These are phyloP conservation scores for Drosophila lini DNA, from an alignment of 1,140 invertebrate genomes.

Conservation along the genomic window DNA sequence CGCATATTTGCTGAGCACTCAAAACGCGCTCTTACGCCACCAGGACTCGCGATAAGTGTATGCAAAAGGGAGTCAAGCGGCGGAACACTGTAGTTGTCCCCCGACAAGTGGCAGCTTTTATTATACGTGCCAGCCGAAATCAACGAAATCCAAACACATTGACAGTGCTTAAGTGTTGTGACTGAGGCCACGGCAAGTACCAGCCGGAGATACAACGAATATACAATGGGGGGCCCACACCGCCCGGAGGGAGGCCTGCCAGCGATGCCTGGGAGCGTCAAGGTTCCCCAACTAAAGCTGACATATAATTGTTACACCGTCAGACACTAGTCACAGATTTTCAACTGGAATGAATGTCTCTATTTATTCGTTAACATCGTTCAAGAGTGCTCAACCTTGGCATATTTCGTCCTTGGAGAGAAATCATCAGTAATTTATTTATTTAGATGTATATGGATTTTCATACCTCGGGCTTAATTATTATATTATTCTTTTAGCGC, in stretches of 20 bases:
- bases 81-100: constrained; percentile 32
- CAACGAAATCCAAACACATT: constrained; percentile 72
- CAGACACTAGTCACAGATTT: background rate
- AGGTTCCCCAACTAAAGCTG: constrained; percentile 4
- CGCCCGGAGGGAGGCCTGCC: background rate
- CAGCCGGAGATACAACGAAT: background rate
- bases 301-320: constrained; percentile 1
- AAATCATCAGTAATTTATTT: background rate
- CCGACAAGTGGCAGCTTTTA: constrained; percentile 6
- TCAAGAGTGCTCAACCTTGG: background rate
- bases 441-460: background rate
- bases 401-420: background rate
- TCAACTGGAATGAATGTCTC: background rate
- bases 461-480: background rate
- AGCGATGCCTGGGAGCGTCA: background rate
- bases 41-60: constrained; percentile 47
- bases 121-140: constrained; percentile 54
- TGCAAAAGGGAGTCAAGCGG: constrained; percentile 66
- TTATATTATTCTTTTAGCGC: background rate
- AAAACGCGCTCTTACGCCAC: constrained; percentile 48
- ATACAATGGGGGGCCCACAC: background rate
- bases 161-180: constrained; percentile 61
- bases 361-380: too few species aligned
- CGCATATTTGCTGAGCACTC: constrained; percentile 67
- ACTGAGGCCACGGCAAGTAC: constrained; percentile 17